Evolutionary conservation across 2,797 vertebrate genomes (phyloP).

Genomic region (Diplodus sargus): DNA sequence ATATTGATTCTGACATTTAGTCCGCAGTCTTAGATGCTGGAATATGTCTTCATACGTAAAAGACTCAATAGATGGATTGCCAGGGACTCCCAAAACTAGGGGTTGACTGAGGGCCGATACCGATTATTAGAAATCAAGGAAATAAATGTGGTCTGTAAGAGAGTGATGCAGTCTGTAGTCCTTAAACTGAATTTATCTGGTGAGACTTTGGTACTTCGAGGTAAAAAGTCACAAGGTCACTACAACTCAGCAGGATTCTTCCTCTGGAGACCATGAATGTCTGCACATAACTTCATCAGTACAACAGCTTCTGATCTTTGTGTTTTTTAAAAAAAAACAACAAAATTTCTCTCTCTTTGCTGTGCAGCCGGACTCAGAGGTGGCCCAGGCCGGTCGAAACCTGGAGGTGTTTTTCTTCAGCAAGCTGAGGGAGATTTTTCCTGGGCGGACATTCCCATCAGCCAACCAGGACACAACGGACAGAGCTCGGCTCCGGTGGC

Average conservation of each 20-base stretch:
- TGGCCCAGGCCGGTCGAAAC: slow-evolving; percentile 92
- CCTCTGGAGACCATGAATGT: not conserved
- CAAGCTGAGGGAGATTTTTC: slow-evolving; percentile 90
- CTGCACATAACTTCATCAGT: not conserved
- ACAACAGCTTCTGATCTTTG: not conserved
- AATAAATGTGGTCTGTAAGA: too few relatives aligned
- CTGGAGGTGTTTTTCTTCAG: slow-evolving; percentile 90
- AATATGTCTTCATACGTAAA: too few relatives aligned
- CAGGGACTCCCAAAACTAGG: too few relatives aligned
- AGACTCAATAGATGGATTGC: too few relatives aligned
- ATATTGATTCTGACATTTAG: not conserved
- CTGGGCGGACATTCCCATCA: slow-evolving; percentile 85
- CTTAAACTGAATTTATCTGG: too few relatives aligned
- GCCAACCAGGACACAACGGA: slow-evolving; percentile 83
- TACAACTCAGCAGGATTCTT: not conserved
- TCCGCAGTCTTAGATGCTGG: too few relatives aligned
- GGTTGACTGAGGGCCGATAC: too few relatives aligned
- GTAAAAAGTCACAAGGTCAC: not conserved
- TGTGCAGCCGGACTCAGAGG: slow-evolving; percentile 94
- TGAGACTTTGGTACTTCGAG: too few relatives aligned
- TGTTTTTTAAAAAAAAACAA: not conserved
- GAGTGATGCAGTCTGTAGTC: too few relatives aligned
- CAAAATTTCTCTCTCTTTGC: not conserved
- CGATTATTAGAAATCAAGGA: too few relatives aligned
- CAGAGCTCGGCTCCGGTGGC: slow-evolving; percentile 87